Evolutionary conservation across 1,140 invertebrate species (phyloP).

Genomic region (Saccostrea cuccullata): DNA sequence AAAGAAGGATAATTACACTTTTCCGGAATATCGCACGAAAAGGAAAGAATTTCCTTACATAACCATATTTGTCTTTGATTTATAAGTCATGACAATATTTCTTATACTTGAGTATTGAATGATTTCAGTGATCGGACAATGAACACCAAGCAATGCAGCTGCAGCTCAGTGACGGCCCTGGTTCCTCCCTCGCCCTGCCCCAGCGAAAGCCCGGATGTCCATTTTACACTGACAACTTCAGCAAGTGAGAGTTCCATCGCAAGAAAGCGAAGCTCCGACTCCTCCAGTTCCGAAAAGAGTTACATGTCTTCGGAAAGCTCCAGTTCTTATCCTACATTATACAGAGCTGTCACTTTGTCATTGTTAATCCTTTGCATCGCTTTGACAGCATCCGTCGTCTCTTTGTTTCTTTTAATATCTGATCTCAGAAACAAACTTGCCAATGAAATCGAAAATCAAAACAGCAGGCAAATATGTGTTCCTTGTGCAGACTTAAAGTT

Average conservation of each 20-base stretch:
- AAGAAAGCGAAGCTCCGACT: not conserved
- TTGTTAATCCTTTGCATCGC: constrained; percentile 20
- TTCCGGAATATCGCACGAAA: not conserved
- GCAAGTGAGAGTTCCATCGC: constrained; percentile 1
- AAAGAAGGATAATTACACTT: not conserved
- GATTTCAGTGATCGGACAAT: not conserved
- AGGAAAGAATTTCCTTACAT: not conserved
- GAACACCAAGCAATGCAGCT: constrained; percentile 20
- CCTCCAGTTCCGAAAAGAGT: constrained; percentile 24
- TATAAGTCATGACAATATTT: not conserved
- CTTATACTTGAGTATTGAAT: too few species aligned
- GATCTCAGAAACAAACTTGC: not conserved
- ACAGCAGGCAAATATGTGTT: constrained; percentile 24
- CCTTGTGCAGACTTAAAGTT: constrained; percentile 50
- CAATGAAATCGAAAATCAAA: not conserved
- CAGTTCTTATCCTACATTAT: not conserved
- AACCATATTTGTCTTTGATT: not conserved
- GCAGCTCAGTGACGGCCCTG: not conserved
- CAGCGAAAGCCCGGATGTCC: constrained; percentile 11
- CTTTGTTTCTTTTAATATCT: constrained; percentile 9
- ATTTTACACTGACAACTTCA: constrained; percentile 9
- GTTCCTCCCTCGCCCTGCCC: not conserved
- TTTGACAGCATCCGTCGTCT: not conserved
- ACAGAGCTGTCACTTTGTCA: not conserved
- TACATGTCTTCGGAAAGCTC: not conserved